Conservation (phyloP, 2,888 invertebrate species). For the Mamestra brassicae region DNA sequence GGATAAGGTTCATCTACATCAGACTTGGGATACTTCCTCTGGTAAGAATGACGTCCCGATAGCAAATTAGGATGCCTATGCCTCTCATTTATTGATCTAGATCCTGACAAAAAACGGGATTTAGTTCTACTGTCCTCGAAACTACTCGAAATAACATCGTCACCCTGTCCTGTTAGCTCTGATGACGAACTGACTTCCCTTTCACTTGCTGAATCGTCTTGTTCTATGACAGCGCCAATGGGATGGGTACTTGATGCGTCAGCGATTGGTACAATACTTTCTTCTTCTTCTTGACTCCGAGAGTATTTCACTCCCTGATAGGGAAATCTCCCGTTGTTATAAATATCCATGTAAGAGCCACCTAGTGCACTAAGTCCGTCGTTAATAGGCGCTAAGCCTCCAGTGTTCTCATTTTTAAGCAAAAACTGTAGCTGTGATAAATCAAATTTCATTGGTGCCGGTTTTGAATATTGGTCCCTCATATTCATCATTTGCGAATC, state of each 20-base stretch:
- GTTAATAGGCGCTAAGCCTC: slow-evolving; percentile 71
- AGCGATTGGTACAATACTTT: slow-evolving; percentile 84
- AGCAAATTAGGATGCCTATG: slow-evolving; percentile 79
- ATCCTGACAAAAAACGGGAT: slow-evolving; percentile 69
- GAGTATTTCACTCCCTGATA: slow-evolving; percentile 88
- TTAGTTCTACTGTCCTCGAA: slow-evolving; percentile 79
- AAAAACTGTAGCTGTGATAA: slow-evolving; percentile 83
- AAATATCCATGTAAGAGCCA: slow-evolving; percentile 82
- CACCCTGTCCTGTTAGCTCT: slow-evolving; percentile 77
- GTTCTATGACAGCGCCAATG: slow-evolving; percentile 88
- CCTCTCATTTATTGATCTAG: slow-evolving; percentile 75
- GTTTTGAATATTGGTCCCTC: slow-evolving; percentile 80
- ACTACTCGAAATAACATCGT: slow-evolving; percentile 71
- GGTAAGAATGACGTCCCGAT: slow-evolving; percentile 76
- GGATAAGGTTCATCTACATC: slow-evolving; percentile 84
- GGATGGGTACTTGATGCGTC: slow-evolving; percentile 85
- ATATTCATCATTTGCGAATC: slow-evolving; percentile 79
- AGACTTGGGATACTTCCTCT: slow-evolving; percentile 81
- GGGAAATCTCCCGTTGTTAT: slow-evolving; percentile 80
- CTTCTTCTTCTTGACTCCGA: slow-evolving; percentile 88
- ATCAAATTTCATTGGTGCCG: slow-evolving; percentile 81
- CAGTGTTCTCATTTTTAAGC: slow-evolving; percentile 82
- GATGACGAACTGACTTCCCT: slow-evolving; percentile 74
- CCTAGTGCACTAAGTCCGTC: slow-evolving; percentile 77
- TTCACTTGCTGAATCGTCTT: slow-evolving; percentile 79